These are phyloP conservation scores for Eilema sororculum DNA, from an alignment of 2,888 invertebrate species.

Conservation along the genomic window DNA sequence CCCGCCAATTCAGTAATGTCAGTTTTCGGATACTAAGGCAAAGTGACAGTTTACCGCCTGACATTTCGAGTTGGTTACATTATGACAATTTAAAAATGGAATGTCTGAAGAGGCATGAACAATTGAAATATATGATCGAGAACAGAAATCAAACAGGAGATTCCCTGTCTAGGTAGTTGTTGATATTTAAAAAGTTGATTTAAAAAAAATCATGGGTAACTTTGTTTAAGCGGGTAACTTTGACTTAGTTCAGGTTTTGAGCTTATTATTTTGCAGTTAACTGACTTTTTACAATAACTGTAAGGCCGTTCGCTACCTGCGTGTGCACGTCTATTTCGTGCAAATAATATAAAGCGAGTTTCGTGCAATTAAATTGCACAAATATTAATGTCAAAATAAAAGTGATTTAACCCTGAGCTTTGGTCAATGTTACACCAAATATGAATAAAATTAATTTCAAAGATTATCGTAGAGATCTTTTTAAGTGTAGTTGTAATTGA, in stretches of 20 bases:
- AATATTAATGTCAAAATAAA: not conserved
- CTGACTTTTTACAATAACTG: not conserved
- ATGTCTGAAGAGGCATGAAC: conserved; percentile 82
- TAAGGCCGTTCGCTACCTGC: too few relatives aligned
- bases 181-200: conserved; percentile 27
- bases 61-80: conserved; percentile 86
- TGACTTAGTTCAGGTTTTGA: not conserved
- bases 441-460: conserved; percentile 14
- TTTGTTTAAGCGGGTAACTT: conserved; percentile 8
- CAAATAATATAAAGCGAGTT: too few relatives aligned
- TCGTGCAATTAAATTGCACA: too few relatives aligned
- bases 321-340: too few relatives aligned
- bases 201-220: not conserved
- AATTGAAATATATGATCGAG: conserved; percentile 75
- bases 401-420: not conserved
- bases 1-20: conserved; percentile 83
- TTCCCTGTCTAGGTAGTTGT: conserved; percentile 71
- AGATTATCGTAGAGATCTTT: not conserved
- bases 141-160: conserved; percentile 70
- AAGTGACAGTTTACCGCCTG: conserved; percentile 78
- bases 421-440: not conserved
- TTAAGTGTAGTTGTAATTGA: too few relatives aligned
- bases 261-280: not conserved
- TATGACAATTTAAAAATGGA: conserved; percentile 86
- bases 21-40: conserved; percentile 85